These are phyloP conservation scores for Thamnophis elegans DNA, from an alignment of 2,797 vertebrate genomes.

Conservation along the genomic window DNA sequence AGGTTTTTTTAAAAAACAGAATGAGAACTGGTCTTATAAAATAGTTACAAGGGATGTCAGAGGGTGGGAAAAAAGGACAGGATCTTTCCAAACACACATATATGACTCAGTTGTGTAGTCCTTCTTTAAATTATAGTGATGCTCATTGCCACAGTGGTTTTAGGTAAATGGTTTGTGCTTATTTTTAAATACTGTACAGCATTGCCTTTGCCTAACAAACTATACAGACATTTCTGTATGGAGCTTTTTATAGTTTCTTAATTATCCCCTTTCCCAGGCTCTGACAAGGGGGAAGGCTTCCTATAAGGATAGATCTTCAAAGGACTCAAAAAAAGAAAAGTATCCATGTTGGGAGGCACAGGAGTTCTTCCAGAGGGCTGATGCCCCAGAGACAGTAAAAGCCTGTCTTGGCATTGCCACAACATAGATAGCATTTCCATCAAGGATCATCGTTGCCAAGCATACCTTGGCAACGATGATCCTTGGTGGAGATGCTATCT, in stretches of 20 bases:
- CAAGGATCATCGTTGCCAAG: background rate
- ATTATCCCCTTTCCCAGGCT: background rate
- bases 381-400: background rate
- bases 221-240: background rate
- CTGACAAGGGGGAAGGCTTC: background rate
- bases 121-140: background rate
- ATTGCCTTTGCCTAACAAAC: background rate
- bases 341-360: background rate
- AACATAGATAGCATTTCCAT: background rate
- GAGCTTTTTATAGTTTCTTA: background rate
- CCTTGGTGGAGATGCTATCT: too few relatives aligned
- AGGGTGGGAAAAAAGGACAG: background rate
- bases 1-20: background rate
- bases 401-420: background rate
- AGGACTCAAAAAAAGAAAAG: background rate
- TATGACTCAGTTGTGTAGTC: background rate
- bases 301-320: background rate
- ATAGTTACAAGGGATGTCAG: background rate
- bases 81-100: background rate
- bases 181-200: background rate
- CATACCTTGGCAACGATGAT: too few relatives aligned
- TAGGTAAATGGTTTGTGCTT: background rate
- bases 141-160: background rate
- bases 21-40: background rate
- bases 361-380: background rate